Evolutionary conservation across 2,888 invertebrate genomes (phyloP).

Genomic region (Crossocerus cetratus): DNA sequence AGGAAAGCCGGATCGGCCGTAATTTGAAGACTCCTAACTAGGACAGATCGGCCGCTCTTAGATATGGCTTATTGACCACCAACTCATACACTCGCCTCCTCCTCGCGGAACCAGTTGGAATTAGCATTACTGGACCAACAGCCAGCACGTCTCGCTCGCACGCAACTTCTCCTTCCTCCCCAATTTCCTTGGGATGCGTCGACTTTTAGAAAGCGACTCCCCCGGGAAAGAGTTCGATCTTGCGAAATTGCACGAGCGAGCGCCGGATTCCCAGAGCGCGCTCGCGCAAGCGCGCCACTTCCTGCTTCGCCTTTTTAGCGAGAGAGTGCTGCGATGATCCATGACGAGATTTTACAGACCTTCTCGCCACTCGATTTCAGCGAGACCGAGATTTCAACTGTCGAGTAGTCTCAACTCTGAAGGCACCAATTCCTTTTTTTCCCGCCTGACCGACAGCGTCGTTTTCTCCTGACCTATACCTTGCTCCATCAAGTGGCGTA

Average conservation of each 20-base stretch:
- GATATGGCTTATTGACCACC: neutral
- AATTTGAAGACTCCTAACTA: neutral
- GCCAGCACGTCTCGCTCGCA: neutral
- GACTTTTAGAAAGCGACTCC: conserved; percentile 23
- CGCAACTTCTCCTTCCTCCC: neutral
- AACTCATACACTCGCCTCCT: too few species aligned
- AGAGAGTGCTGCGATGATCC: conserved; percentile 18
- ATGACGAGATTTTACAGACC: conserved; percentile 22
- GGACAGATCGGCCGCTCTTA: neutral
- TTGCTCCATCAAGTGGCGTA: too few species aligned
- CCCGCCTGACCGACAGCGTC: too few species aligned
- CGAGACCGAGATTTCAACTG: conserved; percentile 19
- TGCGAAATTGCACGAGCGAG: conserved; percentile 30
- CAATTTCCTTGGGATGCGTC: neutral
- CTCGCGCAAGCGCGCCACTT: conserved; percentile 13
- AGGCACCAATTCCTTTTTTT: too few species aligned
- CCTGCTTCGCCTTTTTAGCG: conserved; percentile 47
- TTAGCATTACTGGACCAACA: too few species aligned
- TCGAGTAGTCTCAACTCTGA: too few species aligned
- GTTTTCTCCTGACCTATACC: too few species aligned
- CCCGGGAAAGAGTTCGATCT: neutral
- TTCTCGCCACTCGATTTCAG: conserved; percentile 25
- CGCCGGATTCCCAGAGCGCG: neutral
- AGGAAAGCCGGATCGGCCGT: neutral
- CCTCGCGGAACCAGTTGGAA: too few species aligned